Percentiles rank a stretch among this genome's conserved stretches.
These are phyloP conservation scores for Heliconius congener DNA, from an alignment of 1,140 invertebrate genomes.

Conservation along the genomic window DNA sequence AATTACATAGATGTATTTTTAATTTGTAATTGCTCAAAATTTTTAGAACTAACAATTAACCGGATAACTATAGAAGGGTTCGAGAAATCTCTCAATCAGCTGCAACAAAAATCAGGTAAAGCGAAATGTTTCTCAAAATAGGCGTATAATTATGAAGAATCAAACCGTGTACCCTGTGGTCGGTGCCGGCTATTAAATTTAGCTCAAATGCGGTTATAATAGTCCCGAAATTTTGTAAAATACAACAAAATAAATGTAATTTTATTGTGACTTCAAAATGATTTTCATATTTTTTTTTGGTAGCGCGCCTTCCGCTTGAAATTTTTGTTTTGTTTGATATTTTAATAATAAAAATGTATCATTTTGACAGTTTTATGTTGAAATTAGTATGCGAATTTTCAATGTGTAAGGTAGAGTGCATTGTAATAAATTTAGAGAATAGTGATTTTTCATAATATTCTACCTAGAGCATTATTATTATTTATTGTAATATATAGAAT, in stretches of 20 bases:
- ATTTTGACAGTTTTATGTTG: slow-evolving; percentile 56
- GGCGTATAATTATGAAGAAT: slow-evolving; percentile 77
- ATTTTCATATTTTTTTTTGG: slow-evolving; percentile 24
- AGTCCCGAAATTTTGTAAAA: slow-evolving; percentile 49
- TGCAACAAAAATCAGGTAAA: slow-evolving; percentile 69
- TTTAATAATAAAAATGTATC: slow-evolving; percentile 61
- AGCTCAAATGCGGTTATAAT: slow-evolving; percentile 77
- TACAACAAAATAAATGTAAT: slow-evolving; percentile 55
- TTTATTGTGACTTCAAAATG: slow-evolving; percentile 47
- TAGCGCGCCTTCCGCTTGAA: slow-evolving; percentile 60
- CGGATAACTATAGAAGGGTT: slow-evolving; percentile 44
- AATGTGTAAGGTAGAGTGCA: not conserved
- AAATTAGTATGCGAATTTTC: slow-evolving; percentile 42
- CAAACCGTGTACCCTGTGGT: slow-evolving; percentile 54
- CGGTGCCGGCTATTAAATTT: slow-evolving; percentile 71
- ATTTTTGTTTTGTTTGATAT: slow-evolving; percentile 36
- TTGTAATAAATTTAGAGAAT: not conserved
- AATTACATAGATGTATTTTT: slow-evolving; percentile 45
- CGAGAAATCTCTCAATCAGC: slow-evolving; percentile 62
- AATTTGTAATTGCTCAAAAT: slow-evolving; percentile 44
- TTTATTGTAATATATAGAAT: too few relatives aligned
- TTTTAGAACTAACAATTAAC: slow-evolving; percentile 59
- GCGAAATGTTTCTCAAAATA: slow-evolving; percentile 56
- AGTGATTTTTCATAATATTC: not conserved
- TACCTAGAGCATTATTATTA: too few relatives aligned